Evolutionary conservation across 2,888 invertebrate species (phyloP), one percentile per base, ranked within the genome.

Genomic region (Tenthredo livida): DNA sequence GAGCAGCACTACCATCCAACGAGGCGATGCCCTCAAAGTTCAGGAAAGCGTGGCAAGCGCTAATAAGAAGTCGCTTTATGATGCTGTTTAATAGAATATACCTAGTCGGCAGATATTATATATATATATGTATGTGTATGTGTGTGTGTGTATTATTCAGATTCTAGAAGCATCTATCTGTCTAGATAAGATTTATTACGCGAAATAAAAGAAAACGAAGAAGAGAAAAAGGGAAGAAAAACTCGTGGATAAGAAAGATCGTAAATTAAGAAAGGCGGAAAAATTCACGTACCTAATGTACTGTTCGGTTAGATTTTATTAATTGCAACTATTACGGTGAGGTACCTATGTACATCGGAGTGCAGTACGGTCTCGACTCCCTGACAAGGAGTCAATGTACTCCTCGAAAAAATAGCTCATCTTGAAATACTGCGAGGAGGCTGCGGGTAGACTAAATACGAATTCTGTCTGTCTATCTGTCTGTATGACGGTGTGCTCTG

Each of bases 31-130:
- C 80, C 80, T 80, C 80, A 21, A 80, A 80, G 61, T n/a, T 80
- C 65, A 80, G 25, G 80, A 80, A 80, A 80, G 80, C 80, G 80
- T 80, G 80, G 61, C 80, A 17, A 12, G 33, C 21, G 21, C 7
- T n/a, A 58, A 21, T 21, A 58, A 25, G 21, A 65, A 65, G 5
- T 47, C 73, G 33, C 37, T 47, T 47, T 15, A 47, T 47, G n/a
- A 73, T n/a, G 73, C 43, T 21, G 40, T 40, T n/a, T 61, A 25
- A 21, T 17, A 58, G 58, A n/a, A n/a, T n/a, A n/a, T n/a, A n/a
- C n/a, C n/a, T n/a, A n/a, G n/a, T n/a, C n/a, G n/a, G n/a, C n/a
- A n/a, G n/a, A n/a, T n/a, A n/a, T n/a, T n/a, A 33, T 33, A 33
- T 33, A 33, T 33, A 33, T 33, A 47, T 12, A 43, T 43, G 15